phyloP scores from a whole-genome alignment of 2,113 vertebrate genomes.

The pig (Sus scrofa) region DNA sequence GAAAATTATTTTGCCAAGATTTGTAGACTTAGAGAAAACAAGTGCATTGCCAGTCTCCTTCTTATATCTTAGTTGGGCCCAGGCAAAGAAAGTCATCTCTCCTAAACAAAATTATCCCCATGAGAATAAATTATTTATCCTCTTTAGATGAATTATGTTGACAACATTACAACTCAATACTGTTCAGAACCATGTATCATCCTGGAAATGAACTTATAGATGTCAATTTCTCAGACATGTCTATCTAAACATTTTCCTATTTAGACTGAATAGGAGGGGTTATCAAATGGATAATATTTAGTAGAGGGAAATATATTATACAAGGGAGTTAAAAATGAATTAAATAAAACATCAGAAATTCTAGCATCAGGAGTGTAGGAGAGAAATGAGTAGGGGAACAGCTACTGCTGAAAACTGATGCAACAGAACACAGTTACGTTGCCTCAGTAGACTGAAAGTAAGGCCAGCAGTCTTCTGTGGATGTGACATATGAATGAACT shows the following conservation, averaged over 20 bases:
- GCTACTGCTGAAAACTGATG: not conserved
- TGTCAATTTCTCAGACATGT: constrained; percentile 50
- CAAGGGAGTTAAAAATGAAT: not conserved
- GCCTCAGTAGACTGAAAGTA: not conserved
- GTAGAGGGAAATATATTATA: not conserved
- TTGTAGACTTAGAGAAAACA: constrained; percentile 11
- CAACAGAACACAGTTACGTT: not conserved
- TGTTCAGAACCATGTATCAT: constrained; percentile 37
- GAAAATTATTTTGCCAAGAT: constrained; percentile 30
- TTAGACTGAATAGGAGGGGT: not conserved
- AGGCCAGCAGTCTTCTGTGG: not conserved
- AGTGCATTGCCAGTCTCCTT: not conserved
- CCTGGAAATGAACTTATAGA: constrained; percentile 47
- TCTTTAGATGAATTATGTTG: constrained; percentile 46
- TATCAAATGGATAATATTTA: not conserved
- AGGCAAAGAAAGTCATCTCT: constrained; percentile 5
- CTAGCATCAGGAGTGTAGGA: not conserved
- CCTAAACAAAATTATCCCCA: constrained; percentile 57
- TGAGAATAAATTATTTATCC: constrained; percentile 57
- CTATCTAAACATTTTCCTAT: constrained; percentile 56
- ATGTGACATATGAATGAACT: not conserved
- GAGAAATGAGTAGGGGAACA: not conserved
- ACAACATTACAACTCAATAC: constrained; percentile 43
- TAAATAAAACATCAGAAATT: not conserved
- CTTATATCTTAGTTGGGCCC: not conserved